Base-by-base conservation (phyloP, 1,140 invertebrate genomes). In the Pseudachorutes palmiensis region DNA sequence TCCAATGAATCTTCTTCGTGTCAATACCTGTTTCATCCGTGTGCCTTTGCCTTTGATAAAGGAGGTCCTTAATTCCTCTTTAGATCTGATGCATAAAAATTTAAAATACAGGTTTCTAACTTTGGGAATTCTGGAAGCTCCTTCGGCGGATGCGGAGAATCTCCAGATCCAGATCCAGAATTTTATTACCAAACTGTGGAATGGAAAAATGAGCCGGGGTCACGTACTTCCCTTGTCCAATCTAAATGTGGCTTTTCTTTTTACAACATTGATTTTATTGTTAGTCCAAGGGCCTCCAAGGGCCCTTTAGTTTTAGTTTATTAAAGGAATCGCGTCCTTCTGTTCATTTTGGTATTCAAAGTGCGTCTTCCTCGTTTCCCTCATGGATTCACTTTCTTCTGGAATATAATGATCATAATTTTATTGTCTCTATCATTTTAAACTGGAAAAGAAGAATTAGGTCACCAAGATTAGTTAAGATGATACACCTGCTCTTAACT, bases 341-440 rank as follows among this genome's bases (percentile, higher is more conserved):
- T 14, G 24, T 55, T 55, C 51, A 55, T 14, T 55, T 55, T 55
- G 51, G 9, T 55, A 55, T 55, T 55, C 51, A 55, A 55, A 5
- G 9, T 24, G 12, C 51, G 51, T 55, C 51, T 24, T 16, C 5
- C 14, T 22, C 51, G 14, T 19, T 26, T 55, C 24, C 24, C 24
- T 22, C 36, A 45, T 9, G 51, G 51, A 55, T 55, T 55, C 12
- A 55, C n/a, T n/a, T n/a, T n/a, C n/a, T n/a, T n/a, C n/a, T n/a
- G n/a, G n/a, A 55, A 24, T 55, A 12, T 55, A 55, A 55, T 55
- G 51, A 55, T 55, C 9, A 55, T 55, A 55, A 55, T 55, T 55
- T 55, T 55, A 55, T 55, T 55, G 51, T 55, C 51, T 55, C 51
- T 26, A 9, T 55, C 24, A 14, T 55, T 55, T 55, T 14, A 12